phyloP scores from a whole-genome alignment of 1,140 invertebrate genomes.

The Marisa cornuarietis region DNA sequence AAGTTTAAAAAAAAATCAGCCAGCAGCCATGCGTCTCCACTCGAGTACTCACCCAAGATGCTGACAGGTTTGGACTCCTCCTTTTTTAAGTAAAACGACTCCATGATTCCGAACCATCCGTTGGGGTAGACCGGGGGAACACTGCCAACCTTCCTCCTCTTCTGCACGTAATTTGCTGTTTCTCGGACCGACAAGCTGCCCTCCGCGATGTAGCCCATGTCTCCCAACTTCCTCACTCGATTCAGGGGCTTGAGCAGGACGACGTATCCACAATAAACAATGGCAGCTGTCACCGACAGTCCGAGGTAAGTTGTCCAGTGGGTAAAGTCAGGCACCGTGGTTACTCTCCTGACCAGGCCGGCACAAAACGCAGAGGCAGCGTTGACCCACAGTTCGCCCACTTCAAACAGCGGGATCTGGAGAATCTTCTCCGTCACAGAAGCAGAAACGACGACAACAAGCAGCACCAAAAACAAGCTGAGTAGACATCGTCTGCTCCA shows the following conservation, averaged over 20 bases:
- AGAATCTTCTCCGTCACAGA: slow-evolving; percentile 42
- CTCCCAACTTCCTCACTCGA: slow-evolving; percentile 58
- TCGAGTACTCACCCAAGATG: slow-evolving; percentile 72
- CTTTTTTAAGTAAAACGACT: slow-evolving; percentile 74
- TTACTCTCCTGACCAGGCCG: slow-evolving; percentile 26
- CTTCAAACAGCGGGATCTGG: slow-evolving; percentile 45
- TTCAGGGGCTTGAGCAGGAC: slow-evolving; percentile 54
- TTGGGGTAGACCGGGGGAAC: slow-evolving; percentile 83
- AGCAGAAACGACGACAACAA: slow-evolving; percentile 34
- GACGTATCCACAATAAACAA: slow-evolving; percentile 36
- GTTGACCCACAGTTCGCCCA: slow-evolving; percentile 50
- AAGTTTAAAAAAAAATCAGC: too few relatives aligned
- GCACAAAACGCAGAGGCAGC: slow-evolving; percentile 28
- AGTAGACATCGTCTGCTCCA: neutral
- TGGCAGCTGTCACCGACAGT: slow-evolving; percentile 8
- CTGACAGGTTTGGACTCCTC: slow-evolving; percentile 74
- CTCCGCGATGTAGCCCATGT: slow-evolving; percentile 67
- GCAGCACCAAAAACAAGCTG: slow-evolving; percentile 29
- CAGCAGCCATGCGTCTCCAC: too few relatives aligned
- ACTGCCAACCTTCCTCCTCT: slow-evolving; percentile 67
- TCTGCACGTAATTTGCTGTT: slow-evolving; percentile 64
- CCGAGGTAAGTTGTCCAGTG: slow-evolving; percentile 37
- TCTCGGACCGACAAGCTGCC: slow-evolving; percentile 58
- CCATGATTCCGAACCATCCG: slow-evolving; percentile 85
- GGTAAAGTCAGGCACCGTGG: slow-evolving; percentile 32